Conservation (phyloP, 2,888 invertebrate genomes). For the Phyllotreta striolata region DNA sequence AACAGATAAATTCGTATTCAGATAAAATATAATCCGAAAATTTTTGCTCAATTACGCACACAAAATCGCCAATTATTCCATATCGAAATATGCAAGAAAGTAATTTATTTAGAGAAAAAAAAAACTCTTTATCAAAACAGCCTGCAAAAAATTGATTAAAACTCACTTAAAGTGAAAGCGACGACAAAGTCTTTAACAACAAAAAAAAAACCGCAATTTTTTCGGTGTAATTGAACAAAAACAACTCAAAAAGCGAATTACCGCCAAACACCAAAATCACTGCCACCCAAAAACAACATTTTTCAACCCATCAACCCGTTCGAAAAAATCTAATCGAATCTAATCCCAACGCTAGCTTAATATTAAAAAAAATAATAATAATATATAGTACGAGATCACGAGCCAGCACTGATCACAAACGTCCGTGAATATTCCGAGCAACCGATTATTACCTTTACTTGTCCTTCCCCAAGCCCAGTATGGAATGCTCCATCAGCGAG, state of each 20-base stretch:
- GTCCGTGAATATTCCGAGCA: conserved; percentile 33
- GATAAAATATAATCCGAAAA: conserved; percentile 3
- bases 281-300: conserved; percentile 16
- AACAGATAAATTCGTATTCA: background rate
- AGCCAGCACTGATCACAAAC: conserved; percentile 37
- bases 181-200: background rate
- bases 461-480: conserved; percentile 60
- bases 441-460: conserved; percentile 52
- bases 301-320: conserved; percentile 19
- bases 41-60: background rate
- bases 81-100: no score
- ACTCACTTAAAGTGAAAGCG: conserved; percentile 13
- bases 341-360: conserved; percentile 34
- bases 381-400: conserved; percentile 42
- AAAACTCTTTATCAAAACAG: background rate
- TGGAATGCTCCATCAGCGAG: conserved; percentile 68
- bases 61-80: no score
- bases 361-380: conserved; percentile 37
- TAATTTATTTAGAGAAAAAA: background rate
- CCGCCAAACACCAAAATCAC: background rate
- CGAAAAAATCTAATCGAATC: conserved; percentile 18
- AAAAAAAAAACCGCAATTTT: background rate
- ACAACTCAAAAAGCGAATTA: background rate
- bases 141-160: conserved; percentile 10
- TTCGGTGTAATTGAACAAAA: background rate